Evolutionary conservation across 2,888 invertebrate species (phyloP).

Genomic region (Agriopis aurantiaria): DNA sequence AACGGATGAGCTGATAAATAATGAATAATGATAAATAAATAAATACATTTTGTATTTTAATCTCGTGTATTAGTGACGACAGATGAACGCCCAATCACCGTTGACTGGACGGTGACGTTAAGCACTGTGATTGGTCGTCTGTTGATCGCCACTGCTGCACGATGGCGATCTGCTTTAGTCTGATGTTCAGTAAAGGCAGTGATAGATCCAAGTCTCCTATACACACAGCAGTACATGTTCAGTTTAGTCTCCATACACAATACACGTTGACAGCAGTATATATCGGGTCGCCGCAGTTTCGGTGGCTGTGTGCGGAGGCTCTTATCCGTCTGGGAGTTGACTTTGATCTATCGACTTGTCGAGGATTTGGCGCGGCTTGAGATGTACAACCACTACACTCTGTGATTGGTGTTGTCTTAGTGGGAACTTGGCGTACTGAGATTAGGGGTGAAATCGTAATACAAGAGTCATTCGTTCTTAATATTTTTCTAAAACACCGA

Average conservation of each 20-base stretch:
- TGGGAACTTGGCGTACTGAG: neutral
- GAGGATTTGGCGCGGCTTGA: constrained; percentile 9
- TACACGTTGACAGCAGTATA: constrained; percentile 12
- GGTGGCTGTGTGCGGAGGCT: constrained; percentile 18
- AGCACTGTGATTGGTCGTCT: neutral
- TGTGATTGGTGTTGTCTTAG: constrained; percentile 1
- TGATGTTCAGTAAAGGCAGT: neutral
- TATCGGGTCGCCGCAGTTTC: constrained; percentile 9
- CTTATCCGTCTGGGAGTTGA: constrained; percentile 26
- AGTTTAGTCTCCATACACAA: constrained; percentile 2
- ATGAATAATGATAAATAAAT: too few species aligned
- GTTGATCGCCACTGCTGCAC: neutral
- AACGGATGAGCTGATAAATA: too few species aligned
- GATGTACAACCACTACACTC: neutral
- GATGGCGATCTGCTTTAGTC: neutral
- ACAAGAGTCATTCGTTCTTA: neutral
- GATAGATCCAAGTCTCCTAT: neutral
- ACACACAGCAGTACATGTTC: constrained; percentile 4
- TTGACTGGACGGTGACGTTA: neutral
- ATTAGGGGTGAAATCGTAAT: neutral
- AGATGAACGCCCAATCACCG: neutral
- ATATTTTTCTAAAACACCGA: too few species aligned
- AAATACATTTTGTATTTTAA: too few species aligned
- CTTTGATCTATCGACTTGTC: constrained; percentile 35
- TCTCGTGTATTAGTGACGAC: neutral